phyloP scores from a whole-genome alignment of 2,888 invertebrate species.

The Agrilus mali region DNA sequence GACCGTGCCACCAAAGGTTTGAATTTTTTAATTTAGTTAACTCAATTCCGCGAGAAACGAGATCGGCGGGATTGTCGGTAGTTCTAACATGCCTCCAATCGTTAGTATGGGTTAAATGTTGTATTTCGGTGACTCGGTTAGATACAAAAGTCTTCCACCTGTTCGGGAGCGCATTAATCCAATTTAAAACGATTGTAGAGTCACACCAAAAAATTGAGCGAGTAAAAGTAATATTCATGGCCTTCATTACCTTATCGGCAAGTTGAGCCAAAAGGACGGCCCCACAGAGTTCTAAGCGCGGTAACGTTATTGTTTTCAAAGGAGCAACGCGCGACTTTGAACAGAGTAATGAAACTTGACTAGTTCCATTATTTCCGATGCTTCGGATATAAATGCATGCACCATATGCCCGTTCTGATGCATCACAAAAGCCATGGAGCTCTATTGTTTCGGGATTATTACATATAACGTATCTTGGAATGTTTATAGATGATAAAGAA shows the following conservation, averaged over 20 bases:
- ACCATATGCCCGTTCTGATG: conserved; percentile 15
- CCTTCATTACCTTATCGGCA: conserved; percentile 4
- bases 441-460: conserved; percentile 3
- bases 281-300: conserved; percentile 18
- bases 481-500: no score
- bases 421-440: conserved; percentile 18
- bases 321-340: conserved; percentile 9
- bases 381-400: conserved; percentile 14
- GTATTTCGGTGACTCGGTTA: conserved; percentile 13
- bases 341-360: conserved; percentile 1
- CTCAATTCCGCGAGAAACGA: conserved; percentile 8
- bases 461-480: no score
- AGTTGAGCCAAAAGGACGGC: conserved; percentile 16
- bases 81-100: conserved; percentile 8
- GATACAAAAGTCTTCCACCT: conserved; percentile 15
- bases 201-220: conserved; percentile 15
- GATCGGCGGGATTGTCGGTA: conserved; percentile 9
- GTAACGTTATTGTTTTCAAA: conserved; percentile 13
- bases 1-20: conserved; percentile 7
- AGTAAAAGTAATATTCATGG: conserved; percentile 1
- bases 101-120: conserved; percentile 2
- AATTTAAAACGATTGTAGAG: conserved; percentile 19
- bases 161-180: conserved; percentile 13
- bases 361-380: neutral
- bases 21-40: neutral